Evolutionary conservation across 2,888 invertebrate species (phyloP).

Genomic region (Teinopalpus imperialis): DNA sequence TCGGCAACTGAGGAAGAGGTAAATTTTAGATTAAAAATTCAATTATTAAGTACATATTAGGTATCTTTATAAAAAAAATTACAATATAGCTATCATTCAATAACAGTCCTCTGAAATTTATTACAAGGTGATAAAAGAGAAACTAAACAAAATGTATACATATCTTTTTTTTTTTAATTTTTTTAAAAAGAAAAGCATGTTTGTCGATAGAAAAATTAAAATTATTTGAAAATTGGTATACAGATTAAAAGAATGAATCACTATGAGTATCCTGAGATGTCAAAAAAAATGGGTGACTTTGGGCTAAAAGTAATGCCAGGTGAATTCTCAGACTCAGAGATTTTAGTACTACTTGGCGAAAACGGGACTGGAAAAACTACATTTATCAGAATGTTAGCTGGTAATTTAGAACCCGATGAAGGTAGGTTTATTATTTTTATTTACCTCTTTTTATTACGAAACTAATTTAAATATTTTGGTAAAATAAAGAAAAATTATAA

Average conservation of each 20-base stretch:
- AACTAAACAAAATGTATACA: too few relatives aligned
- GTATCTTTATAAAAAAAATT: too few relatives aligned
- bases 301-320: slow-evolving; percentile 91
- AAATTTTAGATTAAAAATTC: slow-evolving; percentile 27
- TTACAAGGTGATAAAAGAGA: too few relatives aligned
- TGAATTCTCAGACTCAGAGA: slow-evolving; percentile 99
- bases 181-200: too few relatives aligned
- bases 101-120: too few relatives aligned
- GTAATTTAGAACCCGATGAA: slow-evolving; percentile 95
- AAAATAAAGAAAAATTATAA: too few relatives aligned
- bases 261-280: slow-evolving; percentile 97
- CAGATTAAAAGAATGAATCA: slow-evolving; percentile 96
- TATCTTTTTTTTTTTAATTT: too few relatives aligned
- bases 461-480: too few relatives aligned
- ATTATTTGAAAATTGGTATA: slow-evolving; percentile 2
- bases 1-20: slow-evolving; percentile 98
- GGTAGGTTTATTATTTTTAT: slow-evolving; percentile 56
- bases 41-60: too few relatives aligned
- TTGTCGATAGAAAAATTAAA: too few relatives aligned
- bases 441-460: too few relatives aligned
- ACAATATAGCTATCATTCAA: too few relatives aligned
- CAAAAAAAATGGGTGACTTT: slow-evolving; percentile 91
- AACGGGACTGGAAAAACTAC: slow-evolving; percentile 99
- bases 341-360: slow-evolving; percentile 97
- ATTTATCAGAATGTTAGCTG: slow-evolving; percentile 98